Evolutionary conservation across 2,888 invertebrate species (phyloP).

Genomic region (Hirtodrosophila alboralis): DNA sequence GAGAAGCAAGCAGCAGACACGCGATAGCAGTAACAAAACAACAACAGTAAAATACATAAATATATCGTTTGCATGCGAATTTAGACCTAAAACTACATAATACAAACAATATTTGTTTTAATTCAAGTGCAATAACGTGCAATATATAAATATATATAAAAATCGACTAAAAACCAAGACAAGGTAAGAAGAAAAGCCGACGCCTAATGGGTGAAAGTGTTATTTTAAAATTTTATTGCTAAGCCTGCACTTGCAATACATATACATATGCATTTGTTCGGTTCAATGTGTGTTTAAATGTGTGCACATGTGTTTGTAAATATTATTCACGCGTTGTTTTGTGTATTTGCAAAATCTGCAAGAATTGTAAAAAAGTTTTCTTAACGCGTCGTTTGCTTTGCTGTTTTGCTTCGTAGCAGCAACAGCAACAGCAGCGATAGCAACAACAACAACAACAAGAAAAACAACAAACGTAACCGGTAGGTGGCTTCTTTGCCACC

Average conservation of each 20-base stretch:
- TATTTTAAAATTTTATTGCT: slow-evolving; percentile 33
- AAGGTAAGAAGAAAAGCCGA: slow-evolving; percentile 68
- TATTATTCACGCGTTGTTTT: no score
- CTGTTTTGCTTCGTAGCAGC: slow-evolving; percentile 55
- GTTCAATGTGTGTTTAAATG: slow-evolving; percentile 7
- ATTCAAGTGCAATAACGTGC: slow-evolving; percentile 34
- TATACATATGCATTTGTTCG: slow-evolving; percentile 7
- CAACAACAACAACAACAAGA: no score
- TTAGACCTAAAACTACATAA: slow-evolving; percentile 25
- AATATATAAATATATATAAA: no score
- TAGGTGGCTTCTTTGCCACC: slow-evolving; percentile 69
- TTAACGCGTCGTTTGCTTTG: slow-evolving; percentile 58
- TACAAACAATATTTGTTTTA: slow-evolving; percentile 32
- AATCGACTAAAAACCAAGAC: slow-evolving; percentile 28
- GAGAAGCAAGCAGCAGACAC: slow-evolving; percentile 57
- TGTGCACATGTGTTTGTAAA: slow-evolving; percentile 32
- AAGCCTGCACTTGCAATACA: slow-evolving; percentile 8
- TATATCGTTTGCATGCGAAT: slow-evolving; percentile 47
- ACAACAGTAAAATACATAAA: slow-evolving; percentile 32
- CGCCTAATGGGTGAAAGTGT: slow-evolving; percentile 72
- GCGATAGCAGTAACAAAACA: slow-evolving; percentile 57
- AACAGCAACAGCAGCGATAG: no score
- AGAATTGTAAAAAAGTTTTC: slow-evolving; percentile 38
- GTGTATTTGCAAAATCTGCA: slow-evolving; percentile 49
- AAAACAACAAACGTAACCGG: slow-evolving; percentile 62